These are phyloP conservation scores for Typhlomys cinereus DNA, from an alignment of 2,113 vertebrate genomes.

Conservation along the genomic window DNA sequence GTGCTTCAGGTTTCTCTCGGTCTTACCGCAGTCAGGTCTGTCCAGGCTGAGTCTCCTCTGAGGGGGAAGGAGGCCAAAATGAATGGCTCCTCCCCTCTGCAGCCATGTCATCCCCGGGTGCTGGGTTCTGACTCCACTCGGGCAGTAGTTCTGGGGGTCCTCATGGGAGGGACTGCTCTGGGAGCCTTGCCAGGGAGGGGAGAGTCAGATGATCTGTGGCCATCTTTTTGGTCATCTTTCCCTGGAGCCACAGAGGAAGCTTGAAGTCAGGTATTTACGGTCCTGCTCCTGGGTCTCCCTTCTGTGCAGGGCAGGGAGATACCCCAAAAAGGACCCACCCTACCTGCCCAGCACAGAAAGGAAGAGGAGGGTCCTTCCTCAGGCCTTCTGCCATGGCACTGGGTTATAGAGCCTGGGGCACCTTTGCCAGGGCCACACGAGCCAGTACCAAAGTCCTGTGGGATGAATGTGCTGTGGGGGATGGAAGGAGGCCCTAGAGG, in stretches of 20 bases:
- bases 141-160: not conserved
- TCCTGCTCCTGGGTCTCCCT: not conserved
- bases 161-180: fast-evolving
- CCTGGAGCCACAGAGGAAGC: not conserved
- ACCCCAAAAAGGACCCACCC: not conserved
- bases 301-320: not conserved
- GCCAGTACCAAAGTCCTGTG: not conserved
- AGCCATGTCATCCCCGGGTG: not conserved
- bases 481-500: not conserved
- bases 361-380: not conserved
- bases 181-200: not conserved
- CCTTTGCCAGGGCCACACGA: not conserved
- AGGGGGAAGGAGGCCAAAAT: not conserved
- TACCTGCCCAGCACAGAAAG: not conserved
- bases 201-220: not conserved
- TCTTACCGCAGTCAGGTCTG: conserved; percentile 45
- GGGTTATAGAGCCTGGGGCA: not conserved
- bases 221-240: not conserved
- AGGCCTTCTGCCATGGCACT: not conserved
- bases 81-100: not conserved
- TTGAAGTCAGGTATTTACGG: not conserved
- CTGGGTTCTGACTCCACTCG: not conserved
- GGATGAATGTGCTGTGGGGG: not conserved
- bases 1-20: conserved; percentile 48
- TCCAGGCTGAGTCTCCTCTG: not conserved